These are phyloP conservation scores for Cephalopholis sonnerati DNA, from an alignment of 2,113 vertebrate species.

Conservation along the genomic window DNA sequence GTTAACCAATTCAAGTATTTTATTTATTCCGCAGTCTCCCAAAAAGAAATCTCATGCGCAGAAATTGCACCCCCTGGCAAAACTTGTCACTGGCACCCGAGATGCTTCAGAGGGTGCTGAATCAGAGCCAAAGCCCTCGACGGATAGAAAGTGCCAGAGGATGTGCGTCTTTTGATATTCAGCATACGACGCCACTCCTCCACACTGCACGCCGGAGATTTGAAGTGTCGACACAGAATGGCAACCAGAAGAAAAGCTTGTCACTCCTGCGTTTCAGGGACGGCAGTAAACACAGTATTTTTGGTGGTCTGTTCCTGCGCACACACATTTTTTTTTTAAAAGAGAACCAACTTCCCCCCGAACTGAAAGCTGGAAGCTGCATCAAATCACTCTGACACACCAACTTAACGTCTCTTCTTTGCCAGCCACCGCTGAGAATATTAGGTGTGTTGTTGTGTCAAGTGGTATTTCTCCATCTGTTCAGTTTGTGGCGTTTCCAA, in stretches of 20 bases:
- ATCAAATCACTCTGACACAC: constrained; percentile 33
- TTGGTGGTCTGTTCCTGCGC: constrained; percentile 15
- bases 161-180: constrained; percentile 55
- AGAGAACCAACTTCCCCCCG: background rate
- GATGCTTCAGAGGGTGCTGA: constrained; percentile 32
- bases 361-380: constrained; percentile 19
- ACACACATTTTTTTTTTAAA: constrained; percentile 7
- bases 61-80: constrained; percentile 12
- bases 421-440: constrained; percentile 23
- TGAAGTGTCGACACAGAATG: constrained; percentile 58
- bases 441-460: constrained; percentile 25
- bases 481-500: constrained; percentile 13
- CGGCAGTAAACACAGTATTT: constrained; percentile 33
- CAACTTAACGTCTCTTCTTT: constrained; percentile 29
- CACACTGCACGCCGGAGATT: constrained; percentile 33
- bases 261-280: constrained; percentile 31
- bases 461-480: constrained; percentile 15
- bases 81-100: constrained; percentile 8
- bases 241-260: constrained; percentile 28
- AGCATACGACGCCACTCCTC: constrained; percentile 24
- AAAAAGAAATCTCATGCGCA: constrained; percentile 1
- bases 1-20: constrained; percentile 10
- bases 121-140: constrained; percentile 39
- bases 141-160: constrained; percentile 44
- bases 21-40: constrained; percentile 13